A percentile compares a stretch with the other conserved stretches of the same genome.
These are phyloP conservation scores for Lepidonotus clava DNA, from an alignment of 2,888 invertebrate genomes.

Conservation along the genomic window DNA sequence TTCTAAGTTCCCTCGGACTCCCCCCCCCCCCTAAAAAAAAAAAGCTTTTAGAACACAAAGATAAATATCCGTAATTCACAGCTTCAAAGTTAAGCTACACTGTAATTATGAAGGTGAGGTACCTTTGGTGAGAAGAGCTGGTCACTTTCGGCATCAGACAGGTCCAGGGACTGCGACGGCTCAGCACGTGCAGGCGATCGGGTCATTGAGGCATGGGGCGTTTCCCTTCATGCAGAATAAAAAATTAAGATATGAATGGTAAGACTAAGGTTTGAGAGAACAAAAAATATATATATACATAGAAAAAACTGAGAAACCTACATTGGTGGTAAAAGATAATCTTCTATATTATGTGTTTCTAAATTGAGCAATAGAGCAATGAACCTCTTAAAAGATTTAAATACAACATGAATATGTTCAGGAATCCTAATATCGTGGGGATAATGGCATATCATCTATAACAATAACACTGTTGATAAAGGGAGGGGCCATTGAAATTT, in stretches of 20 bases:
- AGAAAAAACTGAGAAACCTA: not conserved
- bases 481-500: no score
- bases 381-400: not conserved
- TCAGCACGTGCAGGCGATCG: not conserved
- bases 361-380: not conserved
- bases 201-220: conserved; percentile 17
- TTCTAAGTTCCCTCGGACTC: not conserved
- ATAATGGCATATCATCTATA: no score
- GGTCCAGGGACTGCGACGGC: not conserved
- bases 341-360: not conserved
- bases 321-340: not conserved
- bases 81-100: no score
- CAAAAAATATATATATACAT: not conserved
- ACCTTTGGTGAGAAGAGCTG: not conserved
- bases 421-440: no score
- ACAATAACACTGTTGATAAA: no score
- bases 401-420: not conserved
- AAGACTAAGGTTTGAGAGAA: not conserved
- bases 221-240: not conserved
- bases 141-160: conserved; percentile 20
- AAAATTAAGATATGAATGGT: not conserved
- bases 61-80: no score
- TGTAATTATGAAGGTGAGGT: no score
- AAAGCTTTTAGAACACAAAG: not conserved
- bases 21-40: not conserved